Evolutionary conservation across 2,888 invertebrate genomes (phyloP).

Genomic region (Cosmia trapezina): DNA sequence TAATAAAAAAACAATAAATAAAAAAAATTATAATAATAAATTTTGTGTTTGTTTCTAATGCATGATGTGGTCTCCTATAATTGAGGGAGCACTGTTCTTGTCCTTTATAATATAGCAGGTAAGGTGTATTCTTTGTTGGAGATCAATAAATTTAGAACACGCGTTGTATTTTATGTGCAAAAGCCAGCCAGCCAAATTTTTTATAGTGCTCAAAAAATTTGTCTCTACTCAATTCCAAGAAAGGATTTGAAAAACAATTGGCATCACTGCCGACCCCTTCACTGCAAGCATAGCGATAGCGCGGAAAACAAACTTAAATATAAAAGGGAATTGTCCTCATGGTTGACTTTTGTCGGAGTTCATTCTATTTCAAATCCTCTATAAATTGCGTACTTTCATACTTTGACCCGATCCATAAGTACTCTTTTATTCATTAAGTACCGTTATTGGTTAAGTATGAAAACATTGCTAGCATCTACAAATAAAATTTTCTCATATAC

Average conservation of each 20-base stretch:
- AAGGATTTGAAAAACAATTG: not conserved
- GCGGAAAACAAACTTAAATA: not conserved
- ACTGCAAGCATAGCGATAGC: not conserved
- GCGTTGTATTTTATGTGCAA: too few relatives aligned
- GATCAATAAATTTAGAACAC: too few relatives aligned
- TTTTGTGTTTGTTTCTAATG: too few relatives aligned
- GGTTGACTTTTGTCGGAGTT: not conserved
- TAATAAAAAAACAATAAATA: too few relatives aligned
- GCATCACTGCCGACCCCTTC: not conserved
- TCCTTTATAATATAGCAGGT: too few relatives aligned
- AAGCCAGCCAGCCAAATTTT: not conserved
- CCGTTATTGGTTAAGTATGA: not conserved
- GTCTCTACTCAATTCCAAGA: not conserved
- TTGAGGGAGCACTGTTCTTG: too few relatives aligned
- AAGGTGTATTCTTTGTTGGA: too few relatives aligned
- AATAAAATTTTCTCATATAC: not conserved
- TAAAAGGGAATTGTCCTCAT: not conserved
- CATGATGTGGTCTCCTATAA: too few relatives aligned
- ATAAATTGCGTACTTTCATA: slow-evolving; percentile 9
- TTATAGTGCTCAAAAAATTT: not conserved
- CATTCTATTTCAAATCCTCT: slow-evolving; percentile 15
- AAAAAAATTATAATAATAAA: too few relatives aligned
- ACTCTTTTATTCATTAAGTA: slow-evolving; percentile 7
- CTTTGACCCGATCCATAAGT: not conserved
- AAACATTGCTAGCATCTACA: slow-evolving; percentile 9